Evolutionary conservation across 2,113 vertebrate genomes (phyloP).

Genomic region (Rynchops niger): DNA sequence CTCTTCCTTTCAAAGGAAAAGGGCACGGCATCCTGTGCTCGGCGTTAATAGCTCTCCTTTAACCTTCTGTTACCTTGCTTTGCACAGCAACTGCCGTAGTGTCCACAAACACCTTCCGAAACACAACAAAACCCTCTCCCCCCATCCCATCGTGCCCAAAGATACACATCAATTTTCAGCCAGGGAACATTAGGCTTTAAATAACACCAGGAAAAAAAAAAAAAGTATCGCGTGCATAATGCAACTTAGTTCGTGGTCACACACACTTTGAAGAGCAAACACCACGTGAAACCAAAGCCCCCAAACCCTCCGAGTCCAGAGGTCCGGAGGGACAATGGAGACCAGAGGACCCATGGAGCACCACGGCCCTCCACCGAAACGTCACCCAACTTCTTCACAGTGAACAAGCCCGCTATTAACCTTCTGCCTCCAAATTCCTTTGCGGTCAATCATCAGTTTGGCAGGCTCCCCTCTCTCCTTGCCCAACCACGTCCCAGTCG

Average conservation of each 20-base stretch:
- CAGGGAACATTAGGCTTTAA: neutral
- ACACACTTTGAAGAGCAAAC: neutral
- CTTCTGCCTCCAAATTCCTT: neutral
- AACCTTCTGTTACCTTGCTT: neutral
- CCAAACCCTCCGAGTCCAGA: rapidly evolving
- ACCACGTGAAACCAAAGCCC: neutral
- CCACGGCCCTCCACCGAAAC: neutral
- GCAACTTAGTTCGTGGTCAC: neutral
- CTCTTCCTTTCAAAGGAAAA: conserved; percentile 63
- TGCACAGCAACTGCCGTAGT: neutral
- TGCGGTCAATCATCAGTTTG: neutral
- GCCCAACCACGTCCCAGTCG: neutral
- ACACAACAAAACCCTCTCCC: rapidly evolving
- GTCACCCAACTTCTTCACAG: neutral
- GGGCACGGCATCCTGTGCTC: conserved; percentile 68
- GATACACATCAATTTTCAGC: neutral
- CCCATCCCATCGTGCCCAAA: rapidly evolving
- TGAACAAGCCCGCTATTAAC: rapidly evolving
- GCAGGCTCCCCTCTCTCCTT: neutral
- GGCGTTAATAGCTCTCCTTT: neutral
- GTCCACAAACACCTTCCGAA: neutral
- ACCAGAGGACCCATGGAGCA: rapidly evolving
- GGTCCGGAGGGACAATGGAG: rapidly evolving
- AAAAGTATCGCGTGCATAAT: rapidly evolving
- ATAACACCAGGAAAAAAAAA: neutral